A percentile compares a stretch with the other conserved stretches of the same genome.
These are phyloP conservation scores for Gambusia affinis DNA, from an alignment of 2,113 vertebrate species.

Conservation along the genomic window DNA sequence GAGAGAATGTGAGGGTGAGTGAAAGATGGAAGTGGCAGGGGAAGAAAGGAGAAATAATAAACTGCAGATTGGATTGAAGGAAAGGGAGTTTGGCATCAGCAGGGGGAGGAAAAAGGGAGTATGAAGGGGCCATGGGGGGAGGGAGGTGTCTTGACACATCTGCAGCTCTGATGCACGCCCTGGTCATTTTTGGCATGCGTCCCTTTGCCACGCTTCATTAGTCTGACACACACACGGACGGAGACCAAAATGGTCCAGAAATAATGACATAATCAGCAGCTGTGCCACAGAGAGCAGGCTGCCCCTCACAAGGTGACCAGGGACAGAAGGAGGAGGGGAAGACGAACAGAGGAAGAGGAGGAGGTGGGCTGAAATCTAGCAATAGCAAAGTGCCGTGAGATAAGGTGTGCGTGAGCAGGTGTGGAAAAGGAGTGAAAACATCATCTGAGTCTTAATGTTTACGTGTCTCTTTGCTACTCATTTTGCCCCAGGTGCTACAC, in stretches of 20 bases:
- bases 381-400: constrained; percentile 13
- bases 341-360: constrained; percentile 34
- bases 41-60: constrained; percentile 63
- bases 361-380: constrained; percentile 18
- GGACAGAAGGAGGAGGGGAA: constrained; percentile 61
- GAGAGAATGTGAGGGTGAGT: constrained; percentile 42
- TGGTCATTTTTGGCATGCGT: constrained; percentile 78
- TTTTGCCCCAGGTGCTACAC: constrained; percentile 39
- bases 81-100: constrained; percentile 49
- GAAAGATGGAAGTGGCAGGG: constrained; percentile 44
- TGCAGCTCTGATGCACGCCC: constrained; percentile 76
- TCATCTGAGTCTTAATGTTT: constrained; percentile 58
- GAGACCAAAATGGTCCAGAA: constrained; percentile 77
- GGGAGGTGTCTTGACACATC: constrained; percentile 72
- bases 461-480: constrained; percentile 50
- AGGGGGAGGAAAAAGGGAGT: constrained; percentile 17
- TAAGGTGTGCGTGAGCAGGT: constrained; percentile 37
- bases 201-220: constrained; percentile 79
- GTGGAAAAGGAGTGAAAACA: constrained; percentile 37
- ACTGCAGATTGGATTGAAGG: constrained; percentile 61
- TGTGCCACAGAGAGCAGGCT: constrained; percentile 96
- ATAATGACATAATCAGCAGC: constrained; percentile 99
- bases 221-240: constrained; percentile 52
- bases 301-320: constrained; percentile 94
- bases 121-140: neutral